phyloP scores from a whole-genome alignment of 2,888 invertebrate genomes.

The Lutraria lutraria region DNA sequence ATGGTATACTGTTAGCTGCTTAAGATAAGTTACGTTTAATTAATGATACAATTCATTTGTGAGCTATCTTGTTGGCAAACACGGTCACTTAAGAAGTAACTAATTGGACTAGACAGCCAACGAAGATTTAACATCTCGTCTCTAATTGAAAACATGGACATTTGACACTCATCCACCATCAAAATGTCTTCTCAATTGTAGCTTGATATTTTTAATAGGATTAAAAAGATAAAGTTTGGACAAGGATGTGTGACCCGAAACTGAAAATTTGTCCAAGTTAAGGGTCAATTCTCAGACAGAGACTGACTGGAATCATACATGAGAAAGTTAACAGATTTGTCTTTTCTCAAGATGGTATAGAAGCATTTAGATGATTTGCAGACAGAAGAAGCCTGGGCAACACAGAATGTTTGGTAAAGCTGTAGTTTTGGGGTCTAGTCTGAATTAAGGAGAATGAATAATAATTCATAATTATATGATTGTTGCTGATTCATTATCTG shows the following conservation, averaged over 20 bases:
- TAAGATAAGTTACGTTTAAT: slow-evolving; percentile 16
- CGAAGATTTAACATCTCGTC: slow-evolving; percentile 22
- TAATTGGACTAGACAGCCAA: slow-evolving; percentile 25
- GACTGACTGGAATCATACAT: not conserved
- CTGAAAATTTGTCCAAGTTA: not conserved
- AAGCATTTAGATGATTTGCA: no score
- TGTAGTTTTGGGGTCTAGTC: no score
- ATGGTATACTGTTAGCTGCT: not conserved
- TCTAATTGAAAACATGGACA: slow-evolving; percentile 51
- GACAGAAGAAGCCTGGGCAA: no score
- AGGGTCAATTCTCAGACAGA: not conserved
- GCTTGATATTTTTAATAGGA: slow-evolving; percentile 16
- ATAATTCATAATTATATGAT: no score
- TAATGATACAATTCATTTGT: slow-evolving; percentile 39
- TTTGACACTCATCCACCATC: slow-evolving; percentile 26
- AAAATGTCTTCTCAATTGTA: slow-evolving; percentile 2
- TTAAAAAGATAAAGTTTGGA: slow-evolving; percentile 24
- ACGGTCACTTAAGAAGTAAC: slow-evolving; percentile 26
- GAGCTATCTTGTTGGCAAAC: slow-evolving; percentile 31
- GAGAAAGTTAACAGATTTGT: not conserved
- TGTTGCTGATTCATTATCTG: no score
- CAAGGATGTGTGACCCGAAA: not conserved
- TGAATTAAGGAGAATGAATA: no score
- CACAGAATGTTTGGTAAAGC: no score
- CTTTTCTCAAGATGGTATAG: not conserved